phyloP scores from a whole-genome alignment of 2,113 vertebrate species.

The Pseudorhombus dupliciocellatus region DNA sequence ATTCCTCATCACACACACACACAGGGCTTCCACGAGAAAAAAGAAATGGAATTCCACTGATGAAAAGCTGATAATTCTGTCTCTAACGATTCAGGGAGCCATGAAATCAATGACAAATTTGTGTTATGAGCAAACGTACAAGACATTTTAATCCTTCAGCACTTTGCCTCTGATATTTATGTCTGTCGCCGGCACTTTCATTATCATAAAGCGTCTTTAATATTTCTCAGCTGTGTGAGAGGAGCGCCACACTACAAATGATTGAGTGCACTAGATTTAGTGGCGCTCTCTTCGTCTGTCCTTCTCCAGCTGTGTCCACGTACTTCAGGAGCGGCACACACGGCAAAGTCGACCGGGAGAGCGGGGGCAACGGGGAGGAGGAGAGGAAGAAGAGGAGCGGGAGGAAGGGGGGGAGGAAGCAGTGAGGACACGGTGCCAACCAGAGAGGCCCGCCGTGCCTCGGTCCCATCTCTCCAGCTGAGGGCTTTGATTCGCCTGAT shows the following conservation, averaged over 20 bases:
- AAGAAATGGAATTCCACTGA: constrained; percentile 36
- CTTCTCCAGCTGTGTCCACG: constrained; percentile 69
- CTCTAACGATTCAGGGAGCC: constrained; percentile 54
- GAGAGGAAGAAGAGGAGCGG: neutral
- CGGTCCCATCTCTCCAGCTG: constrained; percentile 77
- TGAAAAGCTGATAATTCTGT: constrained; percentile 67
- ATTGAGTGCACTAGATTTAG: constrained; percentile 75
- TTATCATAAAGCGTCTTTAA: constrained; percentile 80
- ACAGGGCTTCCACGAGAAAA: neutral
- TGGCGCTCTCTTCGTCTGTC: constrained; percentile 48
- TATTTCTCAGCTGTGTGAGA: constrained; percentile 75
- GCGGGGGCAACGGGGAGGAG: constrained; percentile 17
- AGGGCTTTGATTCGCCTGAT: constrained; percentile 81
- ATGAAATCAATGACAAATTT: constrained; percentile 75
- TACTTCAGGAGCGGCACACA: constrained; percentile 66
- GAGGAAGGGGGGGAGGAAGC: constrained; percentile 1
- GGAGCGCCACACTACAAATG: constrained; percentile 69
- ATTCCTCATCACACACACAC: constrained; percentile 27
- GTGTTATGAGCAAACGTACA: constrained; percentile 66
- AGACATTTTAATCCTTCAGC: constrained; percentile 73
- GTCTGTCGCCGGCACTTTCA: constrained; percentile 65
- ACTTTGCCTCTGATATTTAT: constrained; percentile 74
- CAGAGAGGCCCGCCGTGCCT: constrained; percentile 77
- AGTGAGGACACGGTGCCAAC: constrained; percentile 70
- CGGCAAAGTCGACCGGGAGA: constrained; percentile 31